Conservation (phyloP, 2,888 invertebrate species). For the Caenorhabditis virilis region DNA sequence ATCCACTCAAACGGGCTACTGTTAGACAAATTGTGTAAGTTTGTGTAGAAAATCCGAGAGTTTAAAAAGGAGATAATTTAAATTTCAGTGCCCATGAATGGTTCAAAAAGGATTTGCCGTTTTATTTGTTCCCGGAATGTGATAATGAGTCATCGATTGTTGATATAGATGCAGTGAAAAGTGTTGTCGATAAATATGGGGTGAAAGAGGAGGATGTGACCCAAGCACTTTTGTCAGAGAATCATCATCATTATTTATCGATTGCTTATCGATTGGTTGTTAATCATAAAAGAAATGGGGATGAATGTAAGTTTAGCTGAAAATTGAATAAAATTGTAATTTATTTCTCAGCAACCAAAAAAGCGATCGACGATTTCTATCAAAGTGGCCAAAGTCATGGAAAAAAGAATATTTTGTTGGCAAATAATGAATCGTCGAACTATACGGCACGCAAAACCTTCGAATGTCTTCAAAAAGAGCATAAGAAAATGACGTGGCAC, state of each 20-base stretch:
- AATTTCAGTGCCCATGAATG: slow-evolving; percentile 87
- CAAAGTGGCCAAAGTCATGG: slow-evolving; percentile 4
- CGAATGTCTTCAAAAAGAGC: slow-evolving; percentile 26
- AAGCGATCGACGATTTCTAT: slow-evolving; percentile 81
- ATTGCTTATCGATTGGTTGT: slow-evolving; percentile 98
- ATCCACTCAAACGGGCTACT: slow-evolving; percentile 91
- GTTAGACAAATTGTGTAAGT: slow-evolving; percentile 69
- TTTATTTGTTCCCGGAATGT: slow-evolving; percentile 91
- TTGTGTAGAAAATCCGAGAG: slow-evolving; percentile 82
- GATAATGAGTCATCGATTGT: slow-evolving; percentile 93
- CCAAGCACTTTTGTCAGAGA: slow-evolving; percentile 87
- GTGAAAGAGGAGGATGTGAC: slow-evolving; percentile 94
- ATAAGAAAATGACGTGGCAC: slow-evolving; percentile 81
- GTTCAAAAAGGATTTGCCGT: slow-evolving; percentile 93
- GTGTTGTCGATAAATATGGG: slow-evolving; percentile 86
- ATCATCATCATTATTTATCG: slow-evolving; percentile 95
- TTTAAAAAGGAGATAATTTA: slow-evolving; percentile 7
- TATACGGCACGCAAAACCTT: slow-evolving; percentile 3
- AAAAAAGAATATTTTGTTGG: neutral
- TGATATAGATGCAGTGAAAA: slow-evolving; percentile 89
- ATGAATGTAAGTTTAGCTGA: slow-evolving; percentile 74
- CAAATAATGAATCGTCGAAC: neutral
- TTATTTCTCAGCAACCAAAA: slow-evolving; percentile 67
- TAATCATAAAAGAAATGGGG: slow-evolving; percentile 91
- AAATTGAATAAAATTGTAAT: neutral